phyloP scores from a whole-genome alignment of 2,113 vertebrate species.

The Lynx canadensis region DNA sequence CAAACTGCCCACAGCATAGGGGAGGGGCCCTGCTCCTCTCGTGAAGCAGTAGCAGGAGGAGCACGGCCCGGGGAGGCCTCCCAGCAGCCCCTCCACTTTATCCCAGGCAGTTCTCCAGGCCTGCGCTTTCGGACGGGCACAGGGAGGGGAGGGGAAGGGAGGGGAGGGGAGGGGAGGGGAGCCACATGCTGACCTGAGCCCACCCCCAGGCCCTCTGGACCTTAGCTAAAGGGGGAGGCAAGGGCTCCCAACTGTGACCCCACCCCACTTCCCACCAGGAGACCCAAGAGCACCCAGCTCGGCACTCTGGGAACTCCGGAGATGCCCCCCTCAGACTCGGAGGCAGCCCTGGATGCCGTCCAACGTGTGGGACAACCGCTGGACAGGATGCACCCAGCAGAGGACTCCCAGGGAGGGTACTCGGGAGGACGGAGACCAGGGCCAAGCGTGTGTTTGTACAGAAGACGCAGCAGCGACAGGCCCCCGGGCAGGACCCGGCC shows the following conservation, averaged over 20 bases:
- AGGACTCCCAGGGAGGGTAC: background rate
- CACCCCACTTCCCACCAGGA: background rate
- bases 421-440: background rate
- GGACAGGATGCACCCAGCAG: background rate
- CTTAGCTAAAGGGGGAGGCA: background rate
- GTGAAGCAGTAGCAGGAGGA: background rate
- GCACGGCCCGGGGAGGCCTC: background rate
- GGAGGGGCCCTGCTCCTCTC: background rate
- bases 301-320: background rate
- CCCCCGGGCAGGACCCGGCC: background rate
- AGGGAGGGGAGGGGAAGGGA: background rate
- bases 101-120: too few relatives aligned
- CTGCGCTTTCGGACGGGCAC: accelerated
- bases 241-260: background rate
- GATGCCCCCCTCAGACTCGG: background rate
- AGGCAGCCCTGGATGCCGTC: background rate
- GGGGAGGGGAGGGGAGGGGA: too few relatives aligned
- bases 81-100: too few relatives aligned
- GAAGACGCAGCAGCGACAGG: background rate
- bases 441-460: accelerated
- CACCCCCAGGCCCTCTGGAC: background rate
- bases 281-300: background rate
- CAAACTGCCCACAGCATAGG: background rate
- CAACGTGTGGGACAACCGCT: too few relatives aligned
- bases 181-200: background rate